Evolutionary conservation across 2,797 vertebrate genomes (phyloP), one percentile per base, ranked within the genome.

Genomic region (Lemur catta): DNA sequence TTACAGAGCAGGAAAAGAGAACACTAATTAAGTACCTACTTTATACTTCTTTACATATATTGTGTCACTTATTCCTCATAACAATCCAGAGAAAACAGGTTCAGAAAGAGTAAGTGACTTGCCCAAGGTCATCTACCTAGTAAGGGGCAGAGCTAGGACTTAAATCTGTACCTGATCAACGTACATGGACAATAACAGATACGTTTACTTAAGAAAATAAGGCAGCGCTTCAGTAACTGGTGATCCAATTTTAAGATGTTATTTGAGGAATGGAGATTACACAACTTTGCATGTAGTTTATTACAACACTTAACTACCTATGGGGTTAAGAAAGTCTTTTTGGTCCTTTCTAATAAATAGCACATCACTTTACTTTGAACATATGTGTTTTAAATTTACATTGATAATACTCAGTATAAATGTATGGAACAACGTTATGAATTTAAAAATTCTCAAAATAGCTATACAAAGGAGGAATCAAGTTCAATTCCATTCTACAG

Each of bases 221-320:
- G 74, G 46, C 35, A 91, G 71, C n/a, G 87, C 55, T 92, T 94
- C 30, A 75, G 67, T 94, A 95, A 94, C 65, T 78, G 43, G 48
- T 81, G 79, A 95, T 79, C 59, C 63, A 89, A 87, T 98, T 87
- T 94, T 96, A 97, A 97, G 76, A 96, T 75, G 72, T 89, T 97
- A 96, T 93, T 81, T 94, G 82, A 89, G 79, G 82, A 95, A 96
- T 89, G 82, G 86, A 89, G 55, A 90, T 95, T 96, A 89, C 79
- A 96, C 95, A 96, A 97, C 24, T 94, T 94, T 94, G 43, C 72
- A 67, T 91, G 86, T 69, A 81, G 61, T 97, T 97, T 97, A 95
- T 69, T 91, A 69, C 57, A 97, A 91, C 33, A 96, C 79, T 89
- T 96, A 87, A 95, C 96, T 82, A 94, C 41, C n/a, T 9, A 20